Base-by-base conservation (phyloP, 2,888 invertebrate species). In the Apoderus coryli region DNA sequence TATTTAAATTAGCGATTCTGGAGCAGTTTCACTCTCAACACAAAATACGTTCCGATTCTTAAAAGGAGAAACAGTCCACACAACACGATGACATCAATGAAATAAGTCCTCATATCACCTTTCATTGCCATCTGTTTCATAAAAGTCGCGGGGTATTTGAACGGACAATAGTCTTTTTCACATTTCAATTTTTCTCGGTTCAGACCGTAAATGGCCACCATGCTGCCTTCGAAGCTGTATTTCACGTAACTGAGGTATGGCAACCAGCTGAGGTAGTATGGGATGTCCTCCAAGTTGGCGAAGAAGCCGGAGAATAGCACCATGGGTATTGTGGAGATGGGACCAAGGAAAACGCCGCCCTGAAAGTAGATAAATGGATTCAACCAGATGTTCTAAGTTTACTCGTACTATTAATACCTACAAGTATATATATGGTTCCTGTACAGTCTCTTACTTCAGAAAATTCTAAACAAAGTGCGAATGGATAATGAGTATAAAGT, bases 261-360 rank as follows among this genome's bases (percentile, higher is more conserved):
- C 11, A 92, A 63, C 81, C 90, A 89, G 47, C 76, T 76, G 29
- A 93, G 63, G 54, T 90, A 92, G 31, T 69, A 67, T 3, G 92
- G 92, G 52, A 92, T 84, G 22, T 88, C 88, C 54, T 81, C 76
- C 56, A 90, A 78, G 55, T 84, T 88, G 27, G 90, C 85, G 60
- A 92, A 92, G 67, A 92, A 92, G 4, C 92, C 92, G 16, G 88
- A 88, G 62, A 92, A 92, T 15, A 92, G 67, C 26, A 92, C 77
- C 32, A 90, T 77, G 7, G 92, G 92, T 42, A 92, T 89, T 30
- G 82, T 79, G 36, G 85, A 78, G 19, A 92, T 86, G 14, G 92
- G 92, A 3, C 90, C 92, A 38, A 72, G 54, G 47, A 76, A 77
- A 16, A 77, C 76, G 1, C 76, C 77, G 7, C 73, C 71, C 55